Percentiles rank a stretch among this genome's conserved stretches.
Evolutionary conservation across 2,113 vertebrate genomes (phyloP).

Genomic region (Percopsis transmontana): DNA sequence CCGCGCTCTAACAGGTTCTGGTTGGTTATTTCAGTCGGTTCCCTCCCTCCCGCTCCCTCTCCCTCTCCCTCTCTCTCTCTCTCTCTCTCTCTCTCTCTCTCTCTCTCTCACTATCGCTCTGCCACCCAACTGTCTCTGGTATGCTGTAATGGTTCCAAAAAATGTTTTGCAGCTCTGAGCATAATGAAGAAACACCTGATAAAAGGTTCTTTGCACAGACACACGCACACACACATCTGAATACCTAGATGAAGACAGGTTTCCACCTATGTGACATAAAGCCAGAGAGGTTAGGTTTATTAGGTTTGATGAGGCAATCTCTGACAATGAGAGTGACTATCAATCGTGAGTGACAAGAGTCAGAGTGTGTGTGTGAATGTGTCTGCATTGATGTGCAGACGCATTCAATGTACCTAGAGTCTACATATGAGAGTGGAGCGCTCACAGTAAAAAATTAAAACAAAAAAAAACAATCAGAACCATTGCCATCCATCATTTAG

Average conservation of each 20-base stretch:
- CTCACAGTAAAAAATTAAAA: conserved; percentile 19
- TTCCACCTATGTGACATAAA: conserved; percentile 12
- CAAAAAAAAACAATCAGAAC: conserved; percentile 26
- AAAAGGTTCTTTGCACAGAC: conserved; percentile 10
- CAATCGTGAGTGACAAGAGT: conserved; percentile 32
- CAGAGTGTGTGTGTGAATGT: conserved; percentile 6
- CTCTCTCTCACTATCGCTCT: conserved; percentile 14
- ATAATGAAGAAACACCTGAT: conserved; percentile 36
- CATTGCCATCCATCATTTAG: conserved; percentile 36
- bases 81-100: conserved; percentile 41
- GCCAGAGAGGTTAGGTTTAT: conserved; percentile 28
- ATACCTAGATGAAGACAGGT: conserved; percentile 34
- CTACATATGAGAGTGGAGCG: conserved; percentile 13
- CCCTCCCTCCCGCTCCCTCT: conserved; percentile 42
- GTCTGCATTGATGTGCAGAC: too few relatives aligned
- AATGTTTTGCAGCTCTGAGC: too few relatives aligned
- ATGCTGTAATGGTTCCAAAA: too few relatives aligned
- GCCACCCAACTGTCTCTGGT: conserved; percentile 3
- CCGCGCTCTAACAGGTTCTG: conserved; percentile 81
- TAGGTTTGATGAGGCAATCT: conserved; percentile 32
- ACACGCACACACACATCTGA: conserved; percentile 23
- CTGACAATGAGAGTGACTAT: conserved; percentile 22
- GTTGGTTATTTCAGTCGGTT: conserved; percentile 42
- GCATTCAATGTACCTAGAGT: not conserved
- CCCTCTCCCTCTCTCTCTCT: conserved; percentile 32